Percentiles rank a stretch among this genome's conserved stretches.
These are phyloP conservation scores for Eubasilissa regina DNA, from an alignment of 1,140 invertebrate species.

Conservation along the genomic window DNA sequence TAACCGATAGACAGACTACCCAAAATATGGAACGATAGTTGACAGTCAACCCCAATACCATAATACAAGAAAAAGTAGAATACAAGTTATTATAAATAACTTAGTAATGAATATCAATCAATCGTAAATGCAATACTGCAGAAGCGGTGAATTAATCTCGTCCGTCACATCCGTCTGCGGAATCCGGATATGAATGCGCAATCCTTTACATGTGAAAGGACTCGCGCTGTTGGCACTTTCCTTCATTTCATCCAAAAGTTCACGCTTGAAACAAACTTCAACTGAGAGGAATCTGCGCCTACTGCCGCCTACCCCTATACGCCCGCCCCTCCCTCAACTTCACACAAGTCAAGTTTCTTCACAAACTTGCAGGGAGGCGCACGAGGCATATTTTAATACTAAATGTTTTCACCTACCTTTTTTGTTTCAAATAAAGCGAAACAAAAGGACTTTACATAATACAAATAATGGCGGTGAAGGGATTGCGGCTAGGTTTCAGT, in stretches of 20 bases:
- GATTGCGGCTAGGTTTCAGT: too few species aligned
- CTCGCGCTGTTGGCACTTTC: conserved; percentile 1
- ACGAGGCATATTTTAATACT: conserved; percentile 58
- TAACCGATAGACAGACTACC: too few species aligned
- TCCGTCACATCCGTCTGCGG: too few species aligned
- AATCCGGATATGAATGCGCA: too few species aligned
- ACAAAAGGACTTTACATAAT: conserved; percentile 50
- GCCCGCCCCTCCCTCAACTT: background rate
- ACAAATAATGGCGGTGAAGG: conserved; percentile 53
- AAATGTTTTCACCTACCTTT: conserved; percentile 59
- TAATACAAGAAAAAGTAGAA: too few species aligned
- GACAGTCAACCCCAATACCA: too few species aligned
- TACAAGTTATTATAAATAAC: too few species aligned
- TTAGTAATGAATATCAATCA: too few species aligned
- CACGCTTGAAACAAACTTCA: conserved; percentile 34
- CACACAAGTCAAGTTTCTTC: conserved; percentile 48
- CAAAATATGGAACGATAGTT: too few species aligned
- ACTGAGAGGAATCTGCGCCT: conserved; percentile 16
- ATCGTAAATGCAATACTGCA: too few species aligned
- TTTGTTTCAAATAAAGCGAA: conserved; percentile 52
- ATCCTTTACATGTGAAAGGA: background rate
- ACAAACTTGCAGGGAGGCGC: conserved; percentile 52
- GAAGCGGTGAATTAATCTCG: too few species aligned
- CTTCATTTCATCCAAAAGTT: conserved; percentile 32
- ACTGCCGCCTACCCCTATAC: background rate